Evolutionary conservation across 2,888 invertebrate genomes (phyloP), one percentile per base, ranked within the genome.

Genomic region (Sesia bembeciformis): DNA sequence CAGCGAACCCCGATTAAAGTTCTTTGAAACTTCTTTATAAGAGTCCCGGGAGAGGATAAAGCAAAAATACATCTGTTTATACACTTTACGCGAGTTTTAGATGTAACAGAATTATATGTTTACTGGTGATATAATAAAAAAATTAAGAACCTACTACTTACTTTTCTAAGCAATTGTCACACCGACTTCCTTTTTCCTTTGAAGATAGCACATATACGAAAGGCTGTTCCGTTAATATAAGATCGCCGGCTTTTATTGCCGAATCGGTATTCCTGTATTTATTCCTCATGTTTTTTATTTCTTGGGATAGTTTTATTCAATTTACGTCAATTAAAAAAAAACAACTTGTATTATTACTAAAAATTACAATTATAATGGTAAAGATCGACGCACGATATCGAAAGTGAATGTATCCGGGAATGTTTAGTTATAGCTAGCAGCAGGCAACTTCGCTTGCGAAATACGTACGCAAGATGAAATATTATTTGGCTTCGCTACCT

Each of bases 151-250:
- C n/a, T n/a, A 8, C 50, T 53, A 78, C 86, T 91, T 90, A 95
- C 95, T 91, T 92, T 69, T 90, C 88, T 58, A 95, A 91, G 73
- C 96, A 96, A 77, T 91, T 91, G 76, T 96, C 96, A 82, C 96
- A 96, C 60, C 93, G 85, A 68, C 90, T 90, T 46, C 92, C 91
- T 61, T 93, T 92, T 68, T 93, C 92, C 65, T 93, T 93, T 0
- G 93, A 93, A 60, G 92, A 93, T 3, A 96, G 80, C 49, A 93
- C 92, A 76, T 91, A 95, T 1, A 91, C 93, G 79, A 96, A 96
- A 0, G 96, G 96, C 66, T 94, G 91, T 68, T 94, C 94, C 46
- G 91, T 91, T 51, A 94, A 80, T 56, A 96, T 91, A 40, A 93
- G 81, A 66, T 93, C 92, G 39, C 95, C 95, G 40, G 91, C 86